Evolutionary conservation across 2,113 vertebrate species (phyloP).

Genomic region (Falco punctatus): DNA sequence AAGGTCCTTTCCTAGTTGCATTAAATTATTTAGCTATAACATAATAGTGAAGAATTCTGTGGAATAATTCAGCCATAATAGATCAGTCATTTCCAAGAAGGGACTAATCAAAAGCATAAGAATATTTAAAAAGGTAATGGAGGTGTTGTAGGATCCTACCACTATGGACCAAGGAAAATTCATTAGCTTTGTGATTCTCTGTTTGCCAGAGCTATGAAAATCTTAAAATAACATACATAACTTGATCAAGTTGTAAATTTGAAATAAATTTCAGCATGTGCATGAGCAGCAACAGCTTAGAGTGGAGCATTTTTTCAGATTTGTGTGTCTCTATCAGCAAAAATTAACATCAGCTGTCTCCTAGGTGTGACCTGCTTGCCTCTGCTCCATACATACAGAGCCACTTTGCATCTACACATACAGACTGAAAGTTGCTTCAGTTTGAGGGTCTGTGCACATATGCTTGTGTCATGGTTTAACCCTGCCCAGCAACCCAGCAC

Average conservation of each 20-base stretch:
- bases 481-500: no score
- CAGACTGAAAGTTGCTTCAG: neutral
- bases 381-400: neutral
- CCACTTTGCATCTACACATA: accelerated
- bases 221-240: neutral
- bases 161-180: neutral
- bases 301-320: neutral
- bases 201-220: neutral
- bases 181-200: neutral
- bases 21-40: neutral
- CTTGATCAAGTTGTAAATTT: neutral
- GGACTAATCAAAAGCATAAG: neutral
- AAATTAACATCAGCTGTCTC: neutral
- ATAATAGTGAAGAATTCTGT: neutral
- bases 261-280: neutral
- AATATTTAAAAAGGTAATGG: neutral
- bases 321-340: neutral
- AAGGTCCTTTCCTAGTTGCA: neutral
- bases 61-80: neutral
- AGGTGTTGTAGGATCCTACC: neutral
- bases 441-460: neutral
- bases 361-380: neutral
- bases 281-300: neutral
- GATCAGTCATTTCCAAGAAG: neutral
- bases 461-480: neutral